phyloP scores from a whole-genome alignment of 2,113 vertebrate genomes.

The Irena cyanogastra region DNA sequence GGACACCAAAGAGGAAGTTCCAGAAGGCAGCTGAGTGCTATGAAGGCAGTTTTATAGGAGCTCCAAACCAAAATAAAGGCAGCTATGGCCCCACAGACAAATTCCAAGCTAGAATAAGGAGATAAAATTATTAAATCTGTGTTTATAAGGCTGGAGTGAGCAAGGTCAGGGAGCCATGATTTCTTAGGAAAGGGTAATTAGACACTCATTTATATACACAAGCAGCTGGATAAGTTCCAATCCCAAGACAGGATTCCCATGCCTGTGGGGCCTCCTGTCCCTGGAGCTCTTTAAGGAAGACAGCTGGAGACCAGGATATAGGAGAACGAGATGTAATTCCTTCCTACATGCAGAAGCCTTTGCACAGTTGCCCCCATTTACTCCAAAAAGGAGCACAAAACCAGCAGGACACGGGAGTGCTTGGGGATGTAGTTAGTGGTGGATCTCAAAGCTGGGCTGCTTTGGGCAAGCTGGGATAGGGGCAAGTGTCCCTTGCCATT shows the following conservation, averaged over 20 bases:
- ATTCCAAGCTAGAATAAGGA: background rate
- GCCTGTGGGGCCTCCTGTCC: background rate
- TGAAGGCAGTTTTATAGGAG: background rate
- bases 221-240: background rate
- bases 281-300: background rate
- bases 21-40: background rate
- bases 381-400: background rate
- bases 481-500: background rate
- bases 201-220: background rate
- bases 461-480: background rate
- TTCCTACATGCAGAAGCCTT: background rate
- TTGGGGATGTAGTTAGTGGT: background rate
- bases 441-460: background rate
- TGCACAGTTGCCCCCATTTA: background rate
- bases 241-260: background rate
- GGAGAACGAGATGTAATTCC: background rate
- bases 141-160: background rate
- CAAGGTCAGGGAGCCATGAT: rapidly evolving
- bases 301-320: rapidly evolving
- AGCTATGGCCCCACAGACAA: background rate
- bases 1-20: background rate
- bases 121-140: background rate
- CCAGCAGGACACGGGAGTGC: background rate
- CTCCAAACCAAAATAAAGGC: background rate
- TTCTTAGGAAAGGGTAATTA: background rate